Evolutionary conservation across 2,113 vertebrate species (phyloP), one percentile per base, ranked within the genome.

Genomic region (Puntigrus tetrazona): DNA sequence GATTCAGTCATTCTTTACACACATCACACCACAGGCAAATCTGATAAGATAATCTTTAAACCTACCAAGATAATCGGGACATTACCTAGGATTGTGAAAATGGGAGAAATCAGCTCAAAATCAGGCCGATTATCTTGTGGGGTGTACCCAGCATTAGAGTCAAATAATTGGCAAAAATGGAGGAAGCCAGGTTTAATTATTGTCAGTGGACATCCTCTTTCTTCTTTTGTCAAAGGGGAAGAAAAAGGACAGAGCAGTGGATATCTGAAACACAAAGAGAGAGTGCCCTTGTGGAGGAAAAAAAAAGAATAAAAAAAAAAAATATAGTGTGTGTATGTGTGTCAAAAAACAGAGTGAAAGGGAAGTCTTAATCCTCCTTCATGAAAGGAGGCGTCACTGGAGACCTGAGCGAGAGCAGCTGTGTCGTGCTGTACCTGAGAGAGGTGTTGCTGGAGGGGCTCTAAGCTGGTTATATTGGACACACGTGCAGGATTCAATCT

Each of bases 391-490:
- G 27, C 6, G 0, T 34, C 59, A 16, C 78, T 81, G 8, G 41
- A 41, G 18, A 41, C 22, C 14, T 0, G 25, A 27, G 20, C 2
- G 9, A 52, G 22, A 41, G 14, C n/a, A 59, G 7, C n/a, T 1
- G 55, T 59, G 7, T 20, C 1, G 0, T 25, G 29, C 50, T 34
- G 63, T 57, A 78, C 80, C 69, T 55, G 81, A 70, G 78, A 38
- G 50, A 74, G 34, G 55, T 45, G 25, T 75, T 81, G 79, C 41
- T 50, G 31, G 52, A 59, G 31, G 41, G 38, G 34, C 52, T 82
- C 47, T 83, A 83, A 85, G 43, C 55, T 85, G 74, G n/a, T 83
- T 65, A 65, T 79, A 87, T 83, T 73, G 78, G 78, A 65, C 72
- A 84, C 70, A 59, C 14, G 5, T 61, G 47, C 45, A 16, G 72